Evolutionary conservation across 1,140 invertebrate species (phyloP).

Genomic region (Macrostomum lignano): DNA sequence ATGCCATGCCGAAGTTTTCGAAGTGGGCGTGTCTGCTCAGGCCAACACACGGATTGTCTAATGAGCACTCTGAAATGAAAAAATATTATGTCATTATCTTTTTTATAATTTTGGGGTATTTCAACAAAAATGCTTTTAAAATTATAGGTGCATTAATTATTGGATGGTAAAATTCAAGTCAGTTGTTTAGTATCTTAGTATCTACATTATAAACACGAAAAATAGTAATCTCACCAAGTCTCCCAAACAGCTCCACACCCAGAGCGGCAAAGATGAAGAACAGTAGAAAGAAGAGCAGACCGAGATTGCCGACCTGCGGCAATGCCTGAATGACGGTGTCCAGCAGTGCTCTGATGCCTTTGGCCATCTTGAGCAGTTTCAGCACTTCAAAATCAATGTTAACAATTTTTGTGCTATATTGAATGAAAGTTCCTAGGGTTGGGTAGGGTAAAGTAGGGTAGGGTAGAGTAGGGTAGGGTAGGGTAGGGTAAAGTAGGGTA

Average conservation of each 20-base stretch:
- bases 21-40: conserved; percentile 95
- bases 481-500: no score
- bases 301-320: conserved; percentile 92
- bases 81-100: conserved; percentile 4
- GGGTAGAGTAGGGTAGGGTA: no score
- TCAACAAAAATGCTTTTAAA: no score
- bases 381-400: no score
- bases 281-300: conserved; percentile 79
- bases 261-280: conserved; percentile 98
- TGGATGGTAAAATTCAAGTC: no score
- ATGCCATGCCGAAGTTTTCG: conserved; percentile 96
- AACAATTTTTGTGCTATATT: no score
- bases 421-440: no score
- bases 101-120: no score
- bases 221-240: conserved; percentile 52
- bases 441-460: no score
- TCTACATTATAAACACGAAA: no score
- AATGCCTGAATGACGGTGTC: conserved; percentile 98
- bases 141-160: no score
- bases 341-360: conserved; percentile 76
- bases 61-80: conserved; percentile 49
- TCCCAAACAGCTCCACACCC: conserved; percentile 87
- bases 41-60: conserved; percentile 79
- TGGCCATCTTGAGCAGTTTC: conserved; percentile 95
- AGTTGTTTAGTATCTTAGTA: no score